phyloP scores from a whole-genome alignment of 2,888 invertebrate genomes.

The Dasysyrphus tricinctus region DNA sequence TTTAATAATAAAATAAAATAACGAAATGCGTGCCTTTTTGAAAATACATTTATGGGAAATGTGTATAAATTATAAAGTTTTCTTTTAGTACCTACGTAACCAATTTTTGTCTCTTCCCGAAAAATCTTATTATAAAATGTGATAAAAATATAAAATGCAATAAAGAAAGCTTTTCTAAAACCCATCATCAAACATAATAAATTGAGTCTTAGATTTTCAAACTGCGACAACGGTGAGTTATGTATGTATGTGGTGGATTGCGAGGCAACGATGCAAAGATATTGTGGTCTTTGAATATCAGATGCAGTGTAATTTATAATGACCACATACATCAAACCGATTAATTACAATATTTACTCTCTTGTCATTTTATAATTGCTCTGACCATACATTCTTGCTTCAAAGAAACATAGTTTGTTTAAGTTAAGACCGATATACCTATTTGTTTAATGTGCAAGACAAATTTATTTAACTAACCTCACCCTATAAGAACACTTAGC shows the following conservation, averaged over 20 bases:
- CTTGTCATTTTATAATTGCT: neutral
- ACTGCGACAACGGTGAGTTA: neutral
- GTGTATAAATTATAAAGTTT: neutral
- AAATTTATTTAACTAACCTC: too few species aligned
- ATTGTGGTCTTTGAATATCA: neutral
- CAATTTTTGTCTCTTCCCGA: neutral
- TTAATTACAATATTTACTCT: conserved; percentile 4
- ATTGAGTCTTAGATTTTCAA: neutral
- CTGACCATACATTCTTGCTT: conserved; percentile 7
- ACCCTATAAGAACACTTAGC: too few species aligned
- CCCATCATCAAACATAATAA: neutral
- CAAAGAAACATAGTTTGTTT: too few species aligned
- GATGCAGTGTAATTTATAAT: neutral
- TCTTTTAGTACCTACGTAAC: too few species aligned
- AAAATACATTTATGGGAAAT: neutral
- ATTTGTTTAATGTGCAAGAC: too few species aligned
- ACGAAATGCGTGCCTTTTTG: conserved; percentile 1
- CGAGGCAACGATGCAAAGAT: neutral
- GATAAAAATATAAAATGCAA: neutral
- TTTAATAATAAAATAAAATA: conserved; percentile 22
- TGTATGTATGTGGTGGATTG: neutral
- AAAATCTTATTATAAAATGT: neutral
- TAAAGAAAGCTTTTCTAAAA: neutral
- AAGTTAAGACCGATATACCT: too few species aligned
- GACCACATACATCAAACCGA: conserved; percentile 6